Evolutionary conservation across 2,113 vertebrate species (phyloP).

Genomic region (Neolamprologus toae): DNA sequence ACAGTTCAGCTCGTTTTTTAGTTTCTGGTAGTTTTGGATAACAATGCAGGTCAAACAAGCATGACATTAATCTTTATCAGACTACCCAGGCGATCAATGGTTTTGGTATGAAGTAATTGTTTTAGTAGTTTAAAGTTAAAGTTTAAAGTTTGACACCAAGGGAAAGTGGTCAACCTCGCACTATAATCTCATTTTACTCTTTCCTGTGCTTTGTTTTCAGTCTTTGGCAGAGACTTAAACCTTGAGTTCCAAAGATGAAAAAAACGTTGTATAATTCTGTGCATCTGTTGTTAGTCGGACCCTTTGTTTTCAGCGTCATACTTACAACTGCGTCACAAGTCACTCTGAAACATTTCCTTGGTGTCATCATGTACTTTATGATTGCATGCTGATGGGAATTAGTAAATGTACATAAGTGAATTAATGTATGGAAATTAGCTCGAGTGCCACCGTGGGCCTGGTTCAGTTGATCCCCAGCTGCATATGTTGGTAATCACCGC

Average conservation of each 20-base stretch:
- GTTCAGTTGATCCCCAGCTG: slow-evolving; percentile 65
- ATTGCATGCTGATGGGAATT: slow-evolving; percentile 44
- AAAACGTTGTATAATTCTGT: background rate
- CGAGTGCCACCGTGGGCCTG: slow-evolving; percentile 37
- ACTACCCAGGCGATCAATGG: background rate
- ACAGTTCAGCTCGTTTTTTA: background rate
- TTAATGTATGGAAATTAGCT: slow-evolving; percentile 67
- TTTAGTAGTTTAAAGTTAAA: background rate
- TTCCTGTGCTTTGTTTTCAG: background rate
- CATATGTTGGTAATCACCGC: slow-evolving; percentile 67
- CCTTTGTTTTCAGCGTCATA: background rate
- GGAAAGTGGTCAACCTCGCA: background rate
- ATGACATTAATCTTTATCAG: background rate
- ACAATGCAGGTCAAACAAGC: background rate
- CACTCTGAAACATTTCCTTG: slow-evolving; percentile 36
- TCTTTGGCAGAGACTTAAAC: background rate
- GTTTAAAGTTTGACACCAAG: background rate
- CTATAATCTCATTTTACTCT: background rate
- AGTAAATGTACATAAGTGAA: slow-evolving; percentile 59
- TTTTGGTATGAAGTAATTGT: background rate
- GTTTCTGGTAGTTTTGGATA: background rate
- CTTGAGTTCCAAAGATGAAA: background rate
- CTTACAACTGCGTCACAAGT: slow-evolving; percentile 21
- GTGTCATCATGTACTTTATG: slow-evolving; percentile 36
- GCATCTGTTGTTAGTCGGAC: background rate